These are phyloP conservation scores for Avahi laniger DNA, from an alignment of 2,797 vertebrate species.

Conservation along the genomic window DNA sequence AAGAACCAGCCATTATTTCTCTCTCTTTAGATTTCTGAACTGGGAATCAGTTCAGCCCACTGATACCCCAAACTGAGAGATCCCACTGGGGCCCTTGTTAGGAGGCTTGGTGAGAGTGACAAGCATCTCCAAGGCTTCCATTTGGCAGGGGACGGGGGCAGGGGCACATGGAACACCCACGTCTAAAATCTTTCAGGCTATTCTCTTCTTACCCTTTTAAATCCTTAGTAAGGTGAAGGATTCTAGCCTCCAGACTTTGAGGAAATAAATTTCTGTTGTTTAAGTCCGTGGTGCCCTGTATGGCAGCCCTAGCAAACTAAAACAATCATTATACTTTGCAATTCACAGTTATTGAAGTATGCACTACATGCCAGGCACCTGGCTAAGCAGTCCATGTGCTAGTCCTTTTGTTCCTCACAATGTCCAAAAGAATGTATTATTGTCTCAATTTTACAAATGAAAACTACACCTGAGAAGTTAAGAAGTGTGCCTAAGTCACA, in stretches of 20 bases:
- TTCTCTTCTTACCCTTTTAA: background rate
- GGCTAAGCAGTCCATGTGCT: background rate
- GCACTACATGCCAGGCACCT: no score
- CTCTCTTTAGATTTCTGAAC: background rate
- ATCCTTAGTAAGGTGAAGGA: background rate
- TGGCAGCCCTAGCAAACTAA: background rate
- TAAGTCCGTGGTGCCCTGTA: no score
- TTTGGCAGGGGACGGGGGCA: background rate
- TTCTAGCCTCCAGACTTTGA: background rate
- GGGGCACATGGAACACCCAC: background rate
- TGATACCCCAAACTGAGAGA: background rate
- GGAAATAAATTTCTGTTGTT: background rate
- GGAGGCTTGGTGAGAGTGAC: background rate
- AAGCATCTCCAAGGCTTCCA: background rate
- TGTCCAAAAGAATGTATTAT: background rate
- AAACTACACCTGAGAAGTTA: background rate
- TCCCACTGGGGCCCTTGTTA: no score
- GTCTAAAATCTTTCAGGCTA: background rate
- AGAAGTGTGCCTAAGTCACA: background rate
- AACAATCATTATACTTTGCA: background rate
- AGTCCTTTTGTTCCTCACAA: background rate
- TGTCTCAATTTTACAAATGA: background rate
- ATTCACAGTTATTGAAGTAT: background rate
- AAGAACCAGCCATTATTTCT: background rate
- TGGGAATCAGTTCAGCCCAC: background rate